Evolutionary conservation across 2,113 vertebrate genomes (phyloP).

Genomic region (Antidorcas marsupialis): DNA sequence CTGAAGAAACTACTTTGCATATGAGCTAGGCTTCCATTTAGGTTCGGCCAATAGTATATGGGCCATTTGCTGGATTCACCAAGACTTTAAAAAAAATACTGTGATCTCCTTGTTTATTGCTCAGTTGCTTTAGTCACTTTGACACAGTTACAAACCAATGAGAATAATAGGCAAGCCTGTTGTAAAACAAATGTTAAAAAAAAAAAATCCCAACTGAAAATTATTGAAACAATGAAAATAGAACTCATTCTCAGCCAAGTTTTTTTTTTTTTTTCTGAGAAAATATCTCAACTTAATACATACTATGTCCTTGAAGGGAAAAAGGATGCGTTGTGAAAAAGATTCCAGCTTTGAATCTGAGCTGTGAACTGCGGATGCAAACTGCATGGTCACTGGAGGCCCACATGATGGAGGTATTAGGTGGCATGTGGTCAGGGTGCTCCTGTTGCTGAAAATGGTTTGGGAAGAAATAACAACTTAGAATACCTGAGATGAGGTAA

Average conservation of each 20-base stretch:
- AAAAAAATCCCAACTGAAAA: background rate
- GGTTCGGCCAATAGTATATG: background rate
- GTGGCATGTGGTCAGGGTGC: background rate
- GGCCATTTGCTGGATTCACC: background rate
- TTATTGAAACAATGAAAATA: background rate
- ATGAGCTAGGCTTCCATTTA: background rate
- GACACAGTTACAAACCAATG: background rate
- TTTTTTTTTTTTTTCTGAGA: background rate
- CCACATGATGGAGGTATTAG: background rate
- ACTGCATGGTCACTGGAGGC: background rate
- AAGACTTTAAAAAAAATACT: background rate
- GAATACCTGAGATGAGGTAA: conserved; percentile 12
- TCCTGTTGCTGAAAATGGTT: background rate
- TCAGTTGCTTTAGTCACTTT: background rate
- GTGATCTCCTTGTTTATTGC: background rate
- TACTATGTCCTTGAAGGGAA: background rate
- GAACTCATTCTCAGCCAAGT: background rate
- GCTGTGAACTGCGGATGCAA: background rate
- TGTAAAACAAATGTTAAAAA: background rate
- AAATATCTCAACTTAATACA: background rate
- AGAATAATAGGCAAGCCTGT: background rate
- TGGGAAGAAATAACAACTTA: background rate
- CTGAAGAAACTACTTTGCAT: fast-evolving
- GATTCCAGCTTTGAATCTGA: background rate
- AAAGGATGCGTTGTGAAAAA: background rate